phyloP scores from a whole-genome alignment of 2,888 invertebrate genomes.

The Sturmia bella region DNA sequence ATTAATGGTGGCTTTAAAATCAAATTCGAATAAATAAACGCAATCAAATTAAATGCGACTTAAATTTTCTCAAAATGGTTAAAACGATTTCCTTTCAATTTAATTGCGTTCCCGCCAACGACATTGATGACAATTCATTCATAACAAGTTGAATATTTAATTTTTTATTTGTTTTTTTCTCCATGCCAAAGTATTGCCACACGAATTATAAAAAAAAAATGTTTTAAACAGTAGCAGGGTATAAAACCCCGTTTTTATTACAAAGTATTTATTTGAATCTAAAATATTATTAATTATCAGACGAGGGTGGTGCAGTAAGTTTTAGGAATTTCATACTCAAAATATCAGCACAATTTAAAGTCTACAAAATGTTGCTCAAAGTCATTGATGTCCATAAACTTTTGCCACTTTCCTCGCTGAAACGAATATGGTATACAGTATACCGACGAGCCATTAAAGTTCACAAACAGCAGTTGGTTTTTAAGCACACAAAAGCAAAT shows the following conservation, averaged over 20 bases:
- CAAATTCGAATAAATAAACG: not conserved
- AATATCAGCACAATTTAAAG: no score
- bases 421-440: no score
- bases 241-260: slow-evolving; percentile 9
- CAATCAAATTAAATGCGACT: not conserved
- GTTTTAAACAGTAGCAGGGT: slow-evolving; percentile 1
- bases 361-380: no score
- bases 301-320: no score
- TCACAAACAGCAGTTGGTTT: no score
- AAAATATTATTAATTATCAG: not conserved
- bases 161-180: not conserved
- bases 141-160: not conserved
- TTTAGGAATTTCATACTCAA: no score
- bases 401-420: no score
- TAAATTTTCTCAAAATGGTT: slow-evolving; percentile 4
- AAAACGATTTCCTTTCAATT: slow-evolving; percentile 28
- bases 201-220: no score
- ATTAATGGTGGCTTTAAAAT: not conserved
- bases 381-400: no score
- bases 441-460: no score
- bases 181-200: not conserved
- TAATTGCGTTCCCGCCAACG: slow-evolving; percentile 2
- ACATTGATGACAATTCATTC: not conserved
- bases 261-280: slow-evolving; percentile 3
- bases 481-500: no score